A percentile compares a stretch with the other conserved stretches of the same genome.
Evolutionary conservation across 2,797 vertebrate species (phyloP).

Genomic region (Onychomys arenicola): DNA sequence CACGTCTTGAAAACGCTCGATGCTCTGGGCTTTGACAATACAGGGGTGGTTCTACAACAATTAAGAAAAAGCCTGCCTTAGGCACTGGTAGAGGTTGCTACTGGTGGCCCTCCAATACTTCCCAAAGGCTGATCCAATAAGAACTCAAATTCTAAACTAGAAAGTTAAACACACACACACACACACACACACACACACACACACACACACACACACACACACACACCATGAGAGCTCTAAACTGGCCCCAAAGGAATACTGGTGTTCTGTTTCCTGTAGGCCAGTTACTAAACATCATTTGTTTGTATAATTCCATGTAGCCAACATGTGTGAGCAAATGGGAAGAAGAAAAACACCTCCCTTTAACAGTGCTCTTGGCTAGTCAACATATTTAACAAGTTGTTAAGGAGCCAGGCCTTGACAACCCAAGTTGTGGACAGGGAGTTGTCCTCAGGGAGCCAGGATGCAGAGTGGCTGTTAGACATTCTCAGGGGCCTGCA

Average conservation of each 20-base stretch:
- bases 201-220: no score
- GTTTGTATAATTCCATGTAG: constrained; percentile 14
- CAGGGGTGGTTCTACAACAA: constrained; percentile 18
- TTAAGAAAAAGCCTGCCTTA: neutral
- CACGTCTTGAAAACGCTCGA: neutral
- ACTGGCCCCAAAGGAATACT: constrained; percentile 18
- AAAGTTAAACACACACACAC: neutral
- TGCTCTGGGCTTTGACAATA: constrained; percentile 39
- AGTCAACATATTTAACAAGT: constrained; percentile 24
- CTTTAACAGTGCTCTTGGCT: constrained; percentile 18
- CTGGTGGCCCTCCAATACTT: constrained; percentile 50
- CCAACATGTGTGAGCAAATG: neutral
- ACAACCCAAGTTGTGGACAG: neutral
- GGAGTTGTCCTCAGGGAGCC: neutral
- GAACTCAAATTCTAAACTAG: constrained; percentile 39
- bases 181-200: no score
- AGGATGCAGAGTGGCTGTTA: neutral
- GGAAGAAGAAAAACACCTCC: constrained; percentile 38
- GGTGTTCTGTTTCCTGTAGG: constrained; percentile 3
- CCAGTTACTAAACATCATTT: constrained; percentile 11
- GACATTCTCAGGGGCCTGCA: neutral
- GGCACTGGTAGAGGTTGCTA: constrained; percentile 19
- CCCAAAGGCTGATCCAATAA: constrained; percentile 36
- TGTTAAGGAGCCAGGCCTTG: neutral
- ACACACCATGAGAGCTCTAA: neutral